These are phyloP conservation scores for Mercenaria mercenaria DNA, from an alignment of 1,140 invertebrate genomes.

Conservation along the genomic window DNA sequence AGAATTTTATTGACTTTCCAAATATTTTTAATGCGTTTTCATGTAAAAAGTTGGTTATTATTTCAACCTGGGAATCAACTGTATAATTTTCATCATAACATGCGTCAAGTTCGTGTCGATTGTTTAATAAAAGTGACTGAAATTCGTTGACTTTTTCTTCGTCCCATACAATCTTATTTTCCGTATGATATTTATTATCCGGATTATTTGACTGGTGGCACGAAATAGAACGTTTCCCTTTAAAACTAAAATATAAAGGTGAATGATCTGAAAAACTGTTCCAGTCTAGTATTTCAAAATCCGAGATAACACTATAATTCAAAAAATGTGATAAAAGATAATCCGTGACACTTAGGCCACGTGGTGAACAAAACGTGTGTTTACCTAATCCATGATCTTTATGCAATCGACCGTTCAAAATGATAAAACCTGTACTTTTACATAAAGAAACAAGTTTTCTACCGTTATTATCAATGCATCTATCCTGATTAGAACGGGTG, in stretches of 20 bases:
- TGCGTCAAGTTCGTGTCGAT: neutral
- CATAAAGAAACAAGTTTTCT: neutral
- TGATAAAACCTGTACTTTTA: neutral
- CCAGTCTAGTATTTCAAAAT: neutral
- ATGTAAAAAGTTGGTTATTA: neutral
- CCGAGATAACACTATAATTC: neutral
- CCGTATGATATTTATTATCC: neutral
- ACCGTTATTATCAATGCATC: constrained; percentile 6
- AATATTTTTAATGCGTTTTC: neutral
- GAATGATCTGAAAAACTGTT: neutral
- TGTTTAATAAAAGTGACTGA: neutral
- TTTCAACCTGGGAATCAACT: too few relatives aligned
- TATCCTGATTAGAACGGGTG: neutral
- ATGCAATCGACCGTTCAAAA: neutral
- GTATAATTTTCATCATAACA: too few relatives aligned
- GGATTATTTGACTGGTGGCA: neutral
- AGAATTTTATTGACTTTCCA: neutral
- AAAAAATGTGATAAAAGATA: neutral
- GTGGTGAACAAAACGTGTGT: neutral
- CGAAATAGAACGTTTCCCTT: neutral
- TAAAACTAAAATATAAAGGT: neutral
- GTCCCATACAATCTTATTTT: neutral
- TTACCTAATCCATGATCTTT: neutral
- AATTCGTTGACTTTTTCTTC: neutral
- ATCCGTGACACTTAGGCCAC: neutral